Conservation (phyloP, 2,888 invertebrate genomes). For the Nephrocerus scutellatus region DNA sequence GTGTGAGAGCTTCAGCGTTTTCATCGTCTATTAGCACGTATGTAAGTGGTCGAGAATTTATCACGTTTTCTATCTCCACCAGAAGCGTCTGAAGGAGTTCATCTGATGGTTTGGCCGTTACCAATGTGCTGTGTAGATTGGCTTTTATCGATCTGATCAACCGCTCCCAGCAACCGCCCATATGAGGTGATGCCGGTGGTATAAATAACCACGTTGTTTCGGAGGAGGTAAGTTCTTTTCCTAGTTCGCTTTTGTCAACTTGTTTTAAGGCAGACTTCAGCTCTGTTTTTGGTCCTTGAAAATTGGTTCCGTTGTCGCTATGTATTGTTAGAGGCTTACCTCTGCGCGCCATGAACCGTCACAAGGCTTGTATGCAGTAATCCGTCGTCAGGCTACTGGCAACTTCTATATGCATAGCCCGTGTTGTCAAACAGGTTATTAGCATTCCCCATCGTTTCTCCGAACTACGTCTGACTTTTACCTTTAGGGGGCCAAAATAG, state of each 20-base stretch:
- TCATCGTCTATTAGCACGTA: conserved; percentile 15
- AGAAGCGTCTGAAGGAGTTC: conserved; percentile 17
- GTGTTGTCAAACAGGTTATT: conserved; percentile 21
- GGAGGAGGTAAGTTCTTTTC: conserved; percentile 2
- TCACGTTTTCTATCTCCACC: conserved; percentile 19
- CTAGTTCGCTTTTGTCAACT: conserved; percentile 10
- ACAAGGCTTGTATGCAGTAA: conserved; percentile 18
- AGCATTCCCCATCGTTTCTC: conserved; percentile 17
- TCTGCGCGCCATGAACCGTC: conserved; percentile 17
- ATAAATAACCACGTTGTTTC: conserved; percentile 26
- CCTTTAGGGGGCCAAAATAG: conserved; percentile 16
- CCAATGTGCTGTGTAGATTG: conserved; percentile 17
- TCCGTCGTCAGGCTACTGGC: conserved; percentile 13
- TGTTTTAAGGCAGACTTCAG: conserved; percentile 14
- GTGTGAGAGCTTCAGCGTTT: conserved; percentile 24
- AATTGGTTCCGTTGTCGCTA: conserved; percentile 23
- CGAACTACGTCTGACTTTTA: conserved; percentile 9
- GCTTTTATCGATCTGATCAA: conserved; percentile 18
- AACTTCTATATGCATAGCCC: conserved; percentile 18
- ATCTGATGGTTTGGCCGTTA: conserved; percentile 20
- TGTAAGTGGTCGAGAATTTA: conserved; percentile 22
- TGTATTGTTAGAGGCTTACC: conserved; percentile 15
- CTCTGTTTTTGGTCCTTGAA: conserved; percentile 18
- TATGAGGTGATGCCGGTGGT: conserved; percentile 23
- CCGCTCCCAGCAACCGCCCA: conserved; percentile 20